Evolutionary conservation across 2,113 vertebrate species (phyloP), one percentile per base, ranked within the genome.

Genomic region (Gallinago paraguaiae): DNA sequence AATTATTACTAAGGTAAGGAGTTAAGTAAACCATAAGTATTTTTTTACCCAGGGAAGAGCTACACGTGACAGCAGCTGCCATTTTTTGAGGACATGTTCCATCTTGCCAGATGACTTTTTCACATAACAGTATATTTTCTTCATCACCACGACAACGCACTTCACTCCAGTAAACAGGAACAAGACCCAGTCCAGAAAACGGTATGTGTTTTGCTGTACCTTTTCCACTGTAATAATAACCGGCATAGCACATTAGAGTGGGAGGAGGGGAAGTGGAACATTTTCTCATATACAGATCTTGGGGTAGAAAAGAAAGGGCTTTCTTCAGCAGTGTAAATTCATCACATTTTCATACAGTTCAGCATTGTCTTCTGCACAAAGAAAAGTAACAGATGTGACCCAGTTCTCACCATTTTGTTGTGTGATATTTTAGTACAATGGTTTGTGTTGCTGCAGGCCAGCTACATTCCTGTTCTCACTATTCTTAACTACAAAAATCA

Each of bases 71-170:
- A 24, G 98, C 98, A 95, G 99, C 99, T 87, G 96, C 98, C 91
- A 96, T 97, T 82, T 97, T 97, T 88, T 97, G 92, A 82, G 97
- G 94, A 96, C 99, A 99, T 17, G 87, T 94, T 70, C 97, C 98
- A 80, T 98, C 98, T 67, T 98, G 98, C 98, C 98, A 98, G 81
- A 94, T 93, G 63, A 97, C 97, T 97, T 97, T 98, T 68, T 98
- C 97, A 96, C 99, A 99, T 63, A 98, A 97, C 70, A 99, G 96
- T 93, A 99, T 97, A 91, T 98, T 98, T 91, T 97, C 97, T 97
- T 99, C 99, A 43, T 98, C 98, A 88, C 99, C 99, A 63, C 71
- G 97, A 97, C 99, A 99, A 86, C 72, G 98, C 53, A 99, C 98
- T 13, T 98, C 96, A 77, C 85, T 98, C 99, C 99, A 99, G 72